A percentile compares a stretch with the other conserved stretches of the same genome.
phyloP scores from a whole-genome alignment of 2,888 invertebrate species.

The Dasysyrphus albostriatus region DNA sequence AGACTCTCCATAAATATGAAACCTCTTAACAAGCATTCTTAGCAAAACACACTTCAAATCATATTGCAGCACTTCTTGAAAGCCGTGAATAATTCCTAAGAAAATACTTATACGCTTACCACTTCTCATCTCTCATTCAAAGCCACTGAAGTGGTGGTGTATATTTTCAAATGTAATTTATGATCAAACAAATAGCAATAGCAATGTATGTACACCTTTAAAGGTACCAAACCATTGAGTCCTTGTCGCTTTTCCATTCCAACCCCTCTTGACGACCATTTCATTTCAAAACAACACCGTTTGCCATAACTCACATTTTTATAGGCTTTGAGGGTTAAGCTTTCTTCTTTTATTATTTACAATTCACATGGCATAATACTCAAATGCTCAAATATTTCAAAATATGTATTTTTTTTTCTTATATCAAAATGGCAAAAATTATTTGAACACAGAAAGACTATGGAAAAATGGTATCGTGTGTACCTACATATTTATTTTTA shows the following conservation, averaged over 20 bases:
- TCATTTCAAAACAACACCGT: slow-evolving; percentile 27
- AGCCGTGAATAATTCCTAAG: slow-evolving; percentile 13
- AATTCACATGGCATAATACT: slow-evolving; percentile 48
- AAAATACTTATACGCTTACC: neutral
- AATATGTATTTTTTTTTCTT: slow-evolving; percentile 57
- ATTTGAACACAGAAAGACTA: slow-evolving; percentile 13
- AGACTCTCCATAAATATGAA: neutral
- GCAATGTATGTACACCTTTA: no score
- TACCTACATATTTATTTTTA: slow-evolving; percentile 4
- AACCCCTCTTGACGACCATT: neutral
- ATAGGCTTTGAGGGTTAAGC: slow-evolving; percentile 52
- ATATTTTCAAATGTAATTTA: slow-evolving; percentile 61
- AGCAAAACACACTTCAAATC: slow-evolving; percentile 18
- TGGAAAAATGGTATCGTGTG: neutral
- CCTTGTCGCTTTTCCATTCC: slow-evolving; percentile 7
- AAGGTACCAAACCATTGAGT: slow-evolving; percentile 10
- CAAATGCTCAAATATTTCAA: slow-evolving; percentile 49
- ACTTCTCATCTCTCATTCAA: neutral
- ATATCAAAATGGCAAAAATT: slow-evolving; percentile 60
- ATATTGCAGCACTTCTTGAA: slow-evolving; percentile 2
- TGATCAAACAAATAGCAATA: slow-evolving; percentile 33
- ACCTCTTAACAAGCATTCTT: neutral
- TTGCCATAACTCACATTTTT: slow-evolving; percentile 68
- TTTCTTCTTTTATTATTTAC: slow-evolving; percentile 42
- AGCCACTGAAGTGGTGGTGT: slow-evolving; percentile 36